Base-by-base conservation (phyloP, 2,797 vertebrate genomes). In the Microctenopoma stevenorrisi region DNA sequence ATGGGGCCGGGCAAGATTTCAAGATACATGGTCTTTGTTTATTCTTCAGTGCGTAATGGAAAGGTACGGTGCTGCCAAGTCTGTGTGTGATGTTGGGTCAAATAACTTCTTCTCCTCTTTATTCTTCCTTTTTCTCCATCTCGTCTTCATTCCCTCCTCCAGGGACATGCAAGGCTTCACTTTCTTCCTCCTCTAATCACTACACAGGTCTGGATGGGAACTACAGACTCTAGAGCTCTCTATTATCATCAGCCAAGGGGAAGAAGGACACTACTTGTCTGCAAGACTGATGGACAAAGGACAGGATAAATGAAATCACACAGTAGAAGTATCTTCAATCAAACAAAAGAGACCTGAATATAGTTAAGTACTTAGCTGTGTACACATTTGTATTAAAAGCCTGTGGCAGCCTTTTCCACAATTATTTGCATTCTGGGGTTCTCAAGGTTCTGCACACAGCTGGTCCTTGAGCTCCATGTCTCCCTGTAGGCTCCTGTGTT, bases 401-500 rank as follows among this genome's bases (percentile, higher is more conserved):
- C 82, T 38, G 69, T 87, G 78, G 78, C 83, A 67, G 83, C 59
- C 56, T 79, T 75, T 78, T 79, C 64, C 61, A 48, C 76, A 64
- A 51, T 64, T 86, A 88, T 90, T 83, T 87, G 80, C 62, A 85
- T 87, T 88, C 61, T 59, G 70, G 58, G 71, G 73, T 83, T 85
- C 86, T 89, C 71, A 85, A 84, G 86, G 86, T 91, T 90, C 78
- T 82, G 80, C 83, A 87, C 79, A 87, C 85, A 90, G 83, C 86
- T 90, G 88, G 86, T 91, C 86, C 86, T 88, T 86, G 76, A 89
- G 90, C 83, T 84, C 79, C 86, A 76, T 86, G 85, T 91, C 79
- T 90, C 88, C 85, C 88, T 91, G 84, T 86, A 88, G 90, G 87
- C 86, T 88, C 78, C 81, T 57, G 69, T 89, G 83, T 88, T 87